Percentiles rank a stretch among this genome's conserved stretches.
phyloP scores from a whole-genome alignment of 2,888 invertebrate genomes.

The Kryphioiulus occultus region DNA sequence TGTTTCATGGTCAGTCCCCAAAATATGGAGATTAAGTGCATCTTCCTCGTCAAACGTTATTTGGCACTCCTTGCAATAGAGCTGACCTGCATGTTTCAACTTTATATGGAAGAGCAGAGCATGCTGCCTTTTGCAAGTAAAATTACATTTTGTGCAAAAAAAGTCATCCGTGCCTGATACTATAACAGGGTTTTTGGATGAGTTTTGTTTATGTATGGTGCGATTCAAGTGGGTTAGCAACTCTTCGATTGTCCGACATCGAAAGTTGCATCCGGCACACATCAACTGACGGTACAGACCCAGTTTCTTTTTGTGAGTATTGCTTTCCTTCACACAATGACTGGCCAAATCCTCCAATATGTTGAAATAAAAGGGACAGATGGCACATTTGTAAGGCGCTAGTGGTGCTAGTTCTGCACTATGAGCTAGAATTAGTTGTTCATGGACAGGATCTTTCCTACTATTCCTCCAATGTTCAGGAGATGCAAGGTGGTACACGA shows the following conservation, averaged over 20 bases:
- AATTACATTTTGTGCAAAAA: conserved; percentile 18
- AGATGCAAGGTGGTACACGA: conserved; percentile 70
- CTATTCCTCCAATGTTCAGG: conserved; percentile 81
- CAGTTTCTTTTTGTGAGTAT: conserved; percentile 27
- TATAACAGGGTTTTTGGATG: neutral
- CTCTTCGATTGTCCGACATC: conserved; percentile 21
- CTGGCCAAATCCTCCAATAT: conserved; percentile 71
- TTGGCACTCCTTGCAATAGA: neutral
- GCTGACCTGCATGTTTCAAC: conserved; percentile 54
- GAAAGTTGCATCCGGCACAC: conserved; percentile 60
- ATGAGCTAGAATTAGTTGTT: conserved; percentile 72
- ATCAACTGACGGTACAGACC: conserved; percentile 63
- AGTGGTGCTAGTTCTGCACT: conserved; percentile 70
- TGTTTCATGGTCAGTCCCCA: neutral
- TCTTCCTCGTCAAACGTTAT: conserved; percentile 20
- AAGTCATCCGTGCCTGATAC: neutral
- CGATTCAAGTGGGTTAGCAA: neutral
- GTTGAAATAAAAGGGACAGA: conserved; percentile 87
- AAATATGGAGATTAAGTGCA: neutral
- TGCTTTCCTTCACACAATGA: conserved; percentile 74
- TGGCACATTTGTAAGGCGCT: conserved; percentile 84
- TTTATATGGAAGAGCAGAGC: conserved; percentile 49
- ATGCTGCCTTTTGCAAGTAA: conserved; percentile 59
- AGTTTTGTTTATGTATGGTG: too few relatives aligned
- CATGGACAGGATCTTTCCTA: conserved; percentile 64